Evolutionary conservation across 2,888 invertebrate species (phyloP).

Genomic region (Morinoia aosen): DNA sequence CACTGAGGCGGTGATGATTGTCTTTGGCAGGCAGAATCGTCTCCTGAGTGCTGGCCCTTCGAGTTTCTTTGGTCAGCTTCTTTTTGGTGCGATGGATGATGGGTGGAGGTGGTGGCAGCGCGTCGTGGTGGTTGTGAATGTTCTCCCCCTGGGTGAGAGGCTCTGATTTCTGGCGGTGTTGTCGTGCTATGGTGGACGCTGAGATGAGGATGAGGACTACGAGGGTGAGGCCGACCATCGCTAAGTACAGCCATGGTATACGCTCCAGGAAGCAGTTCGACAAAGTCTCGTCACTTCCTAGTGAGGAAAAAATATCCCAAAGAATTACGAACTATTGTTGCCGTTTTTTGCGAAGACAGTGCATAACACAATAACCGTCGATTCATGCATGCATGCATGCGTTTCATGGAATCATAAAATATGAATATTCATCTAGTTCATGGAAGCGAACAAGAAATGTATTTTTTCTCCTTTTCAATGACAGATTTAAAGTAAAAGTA

Average conservation of each 20-base stretch:
- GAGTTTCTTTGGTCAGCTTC: slow-evolving; percentile 60
- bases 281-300: slow-evolving; percentile 67
- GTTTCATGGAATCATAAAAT: background rate
- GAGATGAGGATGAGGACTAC: slow-evolving; percentile 61
- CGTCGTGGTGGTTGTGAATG: slow-evolving; percentile 21
- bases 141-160: background rate
- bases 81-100: slow-evolving; percentile 45
- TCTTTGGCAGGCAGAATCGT: slow-evolving; percentile 66
- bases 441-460: background rate
- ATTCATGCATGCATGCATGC: background rate
- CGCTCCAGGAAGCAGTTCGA: slow-evolving; percentile 66
- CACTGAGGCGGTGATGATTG: slow-evolving; percentile 66
- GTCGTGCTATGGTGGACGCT: slow-evolving; percentile 61
- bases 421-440: background rate
- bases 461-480: background rate
- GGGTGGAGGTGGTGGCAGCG: background rate
- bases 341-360: background rate
- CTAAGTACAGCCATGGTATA: slow-evolving; percentile 66
- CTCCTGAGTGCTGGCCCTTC: slow-evolving; percentile 66
- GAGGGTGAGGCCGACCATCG: slow-evolving; percentile 60
- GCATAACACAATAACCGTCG: background rate
- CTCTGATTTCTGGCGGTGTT: slow-evolving; percentile 56
- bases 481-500: too few relatives aligned
- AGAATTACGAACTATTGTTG: background rate
- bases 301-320: background rate